Conservation (phyloP, 2,113 vertebrate species). For the Orientallactaga bullata region DNA sequence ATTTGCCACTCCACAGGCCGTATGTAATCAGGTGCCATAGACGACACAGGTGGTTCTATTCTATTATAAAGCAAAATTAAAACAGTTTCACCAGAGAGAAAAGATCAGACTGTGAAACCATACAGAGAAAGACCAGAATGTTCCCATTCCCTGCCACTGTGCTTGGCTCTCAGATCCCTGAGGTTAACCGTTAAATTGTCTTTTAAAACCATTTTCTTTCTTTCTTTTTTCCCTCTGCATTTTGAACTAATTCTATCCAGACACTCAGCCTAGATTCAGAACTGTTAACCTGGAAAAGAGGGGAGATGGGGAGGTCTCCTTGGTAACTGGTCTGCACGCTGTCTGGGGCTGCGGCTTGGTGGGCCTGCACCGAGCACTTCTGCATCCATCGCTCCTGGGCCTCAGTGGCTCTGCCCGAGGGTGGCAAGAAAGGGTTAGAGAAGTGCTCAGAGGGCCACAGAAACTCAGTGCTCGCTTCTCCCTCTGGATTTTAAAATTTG, state of each 20-base stretch:
- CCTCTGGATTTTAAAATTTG: background rate
- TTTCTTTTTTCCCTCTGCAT: background rate
- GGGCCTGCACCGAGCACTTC: rapidly evolving
- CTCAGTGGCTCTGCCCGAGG: background rate
- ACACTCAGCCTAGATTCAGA: conserved; percentile 63
- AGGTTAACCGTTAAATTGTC: conserved; percentile 24
- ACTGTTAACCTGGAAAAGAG: conserved; percentile 57
- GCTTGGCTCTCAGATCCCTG: rapidly evolving
- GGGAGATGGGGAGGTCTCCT: conserved; percentile 65
- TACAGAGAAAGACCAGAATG: background rate
- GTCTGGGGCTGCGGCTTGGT: background rate
- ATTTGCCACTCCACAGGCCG: conserved; percentile 27
- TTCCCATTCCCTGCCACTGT: background rate
- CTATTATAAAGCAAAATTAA: conserved; percentile 66
- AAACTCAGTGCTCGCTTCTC: background rate
- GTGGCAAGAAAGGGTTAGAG: background rate
- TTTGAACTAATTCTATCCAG: conserved; percentile 69
- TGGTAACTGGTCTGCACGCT: conserved; percentile 51
- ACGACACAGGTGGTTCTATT: conserved; percentile 42
- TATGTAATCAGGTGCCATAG: conserved; percentile 19
- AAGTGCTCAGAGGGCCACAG: background rate
- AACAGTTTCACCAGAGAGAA: conserved; percentile 51
- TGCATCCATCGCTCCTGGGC: background rate
- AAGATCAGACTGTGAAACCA: conserved; percentile 45
- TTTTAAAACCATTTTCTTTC: conserved; percentile 61